These are phyloP conservation scores for Gymnothorax javanicus DNA, from an alignment of 2,797 vertebrate species.

Conservation along the genomic window DNA sequence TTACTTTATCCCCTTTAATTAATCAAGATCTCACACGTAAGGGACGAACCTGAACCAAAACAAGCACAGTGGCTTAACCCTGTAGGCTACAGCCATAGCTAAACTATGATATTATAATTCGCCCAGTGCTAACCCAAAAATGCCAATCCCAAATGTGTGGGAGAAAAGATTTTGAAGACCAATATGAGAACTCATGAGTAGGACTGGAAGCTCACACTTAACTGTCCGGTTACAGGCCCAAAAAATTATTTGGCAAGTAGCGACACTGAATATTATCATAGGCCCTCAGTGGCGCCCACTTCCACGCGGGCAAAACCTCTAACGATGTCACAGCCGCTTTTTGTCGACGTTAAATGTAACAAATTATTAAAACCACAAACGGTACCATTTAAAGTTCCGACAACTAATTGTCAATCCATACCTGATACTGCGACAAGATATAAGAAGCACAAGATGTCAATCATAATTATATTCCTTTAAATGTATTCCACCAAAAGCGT, in stretches of 20 bases:
- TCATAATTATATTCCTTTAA: slow-evolving; percentile 55
- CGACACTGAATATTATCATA: too few species aligned
- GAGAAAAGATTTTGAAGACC: not conserved
- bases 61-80: too few species aligned
- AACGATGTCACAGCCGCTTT: not conserved
- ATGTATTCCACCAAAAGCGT: slow-evolving; percentile 29
- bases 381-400: not conserved
- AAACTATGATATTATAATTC: not conserved
- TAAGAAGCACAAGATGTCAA: slow-evolving; percentile 57
- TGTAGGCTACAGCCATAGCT: not conserved
- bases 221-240: not conserved
- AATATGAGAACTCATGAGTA: not conserved
- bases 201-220: not conserved
- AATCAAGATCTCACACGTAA: not conserved
- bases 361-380: not conserved
- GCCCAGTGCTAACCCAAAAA: not conserved
- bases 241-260: too few species aligned
- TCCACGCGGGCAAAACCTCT: too few species aligned
- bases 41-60: not conserved
- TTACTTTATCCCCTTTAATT: not conserved
- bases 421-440: slow-evolving; percentile 62
- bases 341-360: not conserved
- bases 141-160: not conserved
- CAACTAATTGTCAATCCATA: slow-evolving; percentile 41
- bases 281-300: too few species aligned